phyloP scores from a whole-genome alignment of 2,888 invertebrate genomes.

The Seira ritae region DNA sequence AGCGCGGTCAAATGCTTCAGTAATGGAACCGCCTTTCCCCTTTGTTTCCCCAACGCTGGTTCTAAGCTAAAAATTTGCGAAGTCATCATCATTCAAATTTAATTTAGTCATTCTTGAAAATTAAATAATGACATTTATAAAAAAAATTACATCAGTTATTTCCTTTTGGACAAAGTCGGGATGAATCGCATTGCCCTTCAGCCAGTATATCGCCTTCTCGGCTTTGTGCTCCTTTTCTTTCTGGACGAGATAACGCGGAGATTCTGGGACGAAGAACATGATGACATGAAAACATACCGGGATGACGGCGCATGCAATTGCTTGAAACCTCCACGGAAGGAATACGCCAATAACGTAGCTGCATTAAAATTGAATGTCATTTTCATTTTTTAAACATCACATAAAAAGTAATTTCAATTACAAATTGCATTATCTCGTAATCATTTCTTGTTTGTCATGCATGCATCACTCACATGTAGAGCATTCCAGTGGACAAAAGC shows the following conservation, averaged over 20 bases:
- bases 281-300: conserved; percentile 65
- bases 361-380: no score
- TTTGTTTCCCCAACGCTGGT: conserved; percentile 65
- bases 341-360: conserved; percentile 71
- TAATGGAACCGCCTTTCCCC: conserved; percentile 54
- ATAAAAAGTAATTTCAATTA: neutral
- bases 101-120: no score
- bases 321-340: conserved; percentile 64
- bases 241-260: conserved; percentile 66
- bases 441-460: neutral
- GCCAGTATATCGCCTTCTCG: conserved; percentile 67
- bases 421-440: neutral
- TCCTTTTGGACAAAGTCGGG: conserved; percentile 59
- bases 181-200: conserved; percentile 63
- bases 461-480: conserved; percentile 68
- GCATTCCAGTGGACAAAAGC: conserved; percentile 72
- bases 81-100: no score
- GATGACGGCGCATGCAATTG: conserved; percentile 64
- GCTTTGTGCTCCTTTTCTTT: conserved; percentile 63
- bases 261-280: conserved; percentile 65
- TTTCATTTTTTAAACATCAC: neutral
- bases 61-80: conserved; percentile 61
- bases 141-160: conserved; percentile 53
- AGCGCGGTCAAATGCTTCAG: conserved; percentile 38
- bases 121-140: no score